Base-by-base conservation (phyloP, 92 coral and sea anemone species). In the Actinostola sp. region DNA sequence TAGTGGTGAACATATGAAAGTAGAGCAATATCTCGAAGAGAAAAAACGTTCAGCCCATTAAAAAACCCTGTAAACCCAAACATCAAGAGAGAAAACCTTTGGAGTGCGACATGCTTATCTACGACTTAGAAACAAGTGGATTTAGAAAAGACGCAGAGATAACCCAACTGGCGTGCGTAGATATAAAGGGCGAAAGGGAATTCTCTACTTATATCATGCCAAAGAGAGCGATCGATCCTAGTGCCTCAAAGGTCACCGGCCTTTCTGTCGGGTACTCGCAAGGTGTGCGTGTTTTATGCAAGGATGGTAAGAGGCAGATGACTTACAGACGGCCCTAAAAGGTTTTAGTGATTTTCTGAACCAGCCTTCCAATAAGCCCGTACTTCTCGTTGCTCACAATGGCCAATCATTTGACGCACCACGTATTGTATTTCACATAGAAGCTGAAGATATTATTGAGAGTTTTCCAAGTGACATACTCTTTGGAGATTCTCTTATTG, bases 341-440 rank as follows among this genome's bases (percentile, higher is more conserved):
- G 66, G 66, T 30, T 71, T 71, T 39, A 53, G 45, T 71, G 50
- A 32, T 24, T 56, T 53, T 38, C 48, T 71, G 49, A 32, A 31
- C 35, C 26, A 9, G 9, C n/a, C 66, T 13, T 6, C 14, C 11
- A 12, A 34, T 10, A 53, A 56, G 35, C 50, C 66, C 23, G 35
- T 2, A 16, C 50, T 71, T 10, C 38, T 71, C 34, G 30, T 71
- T 19, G 77, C 77, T 4, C 77, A 71, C 66, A 71, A 71, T 48
- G 34, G 77, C 45, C n/a, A 71, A 13, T 27, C 69, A 1, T 71
- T 71, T 54, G 77, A 71, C 29, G 77, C 77, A n/a, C 77, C 77
- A 10, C 77, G 77, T 8, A 16, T 71, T 3, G 54, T 42, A 5
- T 6, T 6, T 57, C 6, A 14, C 31, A 4, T 2, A 3, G 13